A percentile compares a stretch with the other conserved stretches of the same genome.
Evolutionary conservation across 2,888 invertebrate species (phyloP).

Genomic region (Tipula confusa): DNA sequence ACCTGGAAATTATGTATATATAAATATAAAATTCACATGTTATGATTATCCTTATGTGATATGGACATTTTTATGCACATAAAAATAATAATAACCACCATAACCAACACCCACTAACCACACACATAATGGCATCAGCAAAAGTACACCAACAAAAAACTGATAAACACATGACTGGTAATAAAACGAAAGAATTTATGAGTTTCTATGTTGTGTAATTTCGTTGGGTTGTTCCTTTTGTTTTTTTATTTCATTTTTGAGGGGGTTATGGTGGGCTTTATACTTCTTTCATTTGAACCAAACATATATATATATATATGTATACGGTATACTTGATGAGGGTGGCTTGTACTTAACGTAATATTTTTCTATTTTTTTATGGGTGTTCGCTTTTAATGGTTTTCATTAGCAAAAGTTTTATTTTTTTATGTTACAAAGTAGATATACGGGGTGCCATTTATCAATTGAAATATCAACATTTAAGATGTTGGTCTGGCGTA

Average conservation of each 20-base stretch:
- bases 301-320: background rate
- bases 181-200: background rate
- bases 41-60: constrained; percentile 8
- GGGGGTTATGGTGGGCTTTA: background rate
- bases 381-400: constrained; percentile 3
- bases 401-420: background rate
- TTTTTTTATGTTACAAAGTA: background rate
- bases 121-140: background rate
- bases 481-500: background rate
- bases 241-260: too few relatives aligned
- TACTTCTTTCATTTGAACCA: background rate
- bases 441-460: background rate
- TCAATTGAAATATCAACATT: background rate
- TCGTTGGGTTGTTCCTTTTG: background rate
- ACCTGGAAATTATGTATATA: background rate
- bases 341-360: background rate
- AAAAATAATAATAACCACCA: background rate
- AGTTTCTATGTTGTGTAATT: background rate
- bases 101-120: background rate
- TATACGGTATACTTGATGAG: background rate
- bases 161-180: constrained; percentile 5
- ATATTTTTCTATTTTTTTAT: background rate
- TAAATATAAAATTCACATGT: background rate
- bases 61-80: constrained; percentile 13
- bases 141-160: too few relatives aligned